Evolutionary conservation across 2,888 invertebrate species (phyloP), one percentile per base, ranked within the genome.

Genomic region (Oscheius sp.): DNA sequence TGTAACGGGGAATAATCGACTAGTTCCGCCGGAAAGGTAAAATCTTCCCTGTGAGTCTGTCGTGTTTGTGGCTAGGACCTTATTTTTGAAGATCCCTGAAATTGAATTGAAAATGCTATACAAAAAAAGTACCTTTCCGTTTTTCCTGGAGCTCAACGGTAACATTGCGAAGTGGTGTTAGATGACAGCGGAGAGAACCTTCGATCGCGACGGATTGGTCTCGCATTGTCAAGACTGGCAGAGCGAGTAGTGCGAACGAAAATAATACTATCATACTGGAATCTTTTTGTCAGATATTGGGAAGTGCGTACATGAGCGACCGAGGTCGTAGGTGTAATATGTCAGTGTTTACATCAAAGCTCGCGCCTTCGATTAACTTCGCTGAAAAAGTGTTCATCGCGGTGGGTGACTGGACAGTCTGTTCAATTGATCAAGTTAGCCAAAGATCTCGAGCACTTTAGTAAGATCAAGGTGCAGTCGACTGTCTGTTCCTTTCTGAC

Each of bases 201-300:
- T 75, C 79, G 29, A 83, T 79, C 21, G 82, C 83, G 13, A 83
- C 79, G 53, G 83, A 82, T 66, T 84, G 84, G 76, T 84, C 83
- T 59, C 83, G 70, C 81, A 84, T 78, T n/a, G 83, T 78, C 32
- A 75, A 66, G 42, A 76, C 53, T 37, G 50, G 33, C 11, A 42
- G 42, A 42, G 70, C 73, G 35, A 80, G 21, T 11, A 77, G 57
- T 29, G 74, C 75, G 53, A 76, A 51, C 7, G 72, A 47, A 2
- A 79, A 53, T 7, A 70, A 33, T 48, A 65, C 29, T 53, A 50
- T 74, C 68, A 71, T 72, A 72, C 74, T 71, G 74, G 42, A 74
- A 65, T 2, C 21, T 51, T 7, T 37, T 37, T 47, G 35, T 60
- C 33, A 57, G 33, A 57, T 2, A 35, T 53, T 53, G n/a, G 53